These are phyloP conservation scores for Pristionchus pacificus DNA, from an alignment of 1,140 invertebrate genomes.

Conservation along the genomic window DNA sequence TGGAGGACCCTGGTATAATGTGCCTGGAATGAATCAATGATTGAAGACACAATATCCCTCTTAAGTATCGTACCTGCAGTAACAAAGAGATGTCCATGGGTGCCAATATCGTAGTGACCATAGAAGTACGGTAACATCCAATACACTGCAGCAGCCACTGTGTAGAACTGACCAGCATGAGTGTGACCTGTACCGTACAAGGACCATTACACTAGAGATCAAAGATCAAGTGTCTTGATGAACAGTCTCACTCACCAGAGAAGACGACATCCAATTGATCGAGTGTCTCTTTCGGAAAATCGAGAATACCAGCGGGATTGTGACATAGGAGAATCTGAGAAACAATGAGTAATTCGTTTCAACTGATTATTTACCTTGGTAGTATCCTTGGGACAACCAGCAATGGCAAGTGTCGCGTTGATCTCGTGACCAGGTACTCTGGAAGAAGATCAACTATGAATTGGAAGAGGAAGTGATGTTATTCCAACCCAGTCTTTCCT, in stretches of 20 bases:
- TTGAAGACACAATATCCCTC: too few relatives aligned
- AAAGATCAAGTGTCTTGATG: background rate
- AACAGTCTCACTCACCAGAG: slow-evolving; percentile 18
- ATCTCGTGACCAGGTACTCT: slow-evolving; percentile 33
- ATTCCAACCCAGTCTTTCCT: slow-evolving; percentile 27
- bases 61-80: too few relatives aligned
- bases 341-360: background rate
- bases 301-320: slow-evolving; percentile 31
- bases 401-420: slow-evolving; percentile 20
- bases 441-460: background rate
- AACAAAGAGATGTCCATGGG: slow-evolving; percentile 8
- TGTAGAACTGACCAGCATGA: slow-evolving; percentile 40
- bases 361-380: slow-evolving; percentile 14
- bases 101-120: slow-evolving; percentile 27
- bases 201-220: background rate
- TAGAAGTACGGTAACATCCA: slow-evolving; percentile 35
- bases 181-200: slow-evolving; percentile 29
- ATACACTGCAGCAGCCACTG: slow-evolving; percentile 33
- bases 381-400: slow-evolving; percentile 23
- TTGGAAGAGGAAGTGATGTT: too few relatives aligned
- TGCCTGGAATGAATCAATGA: slow-evolving; percentile 1
- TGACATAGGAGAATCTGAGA: slow-evolving; percentile 23
- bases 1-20: slow-evolving; percentile 34
- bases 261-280: slow-evolving; percentile 31
- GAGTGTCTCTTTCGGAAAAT: slow-evolving; percentile 26